These are phyloP conservation scores for Bombycilla garrulus DNA, from an alignment of 2,113 vertebrate species.

Conservation along the genomic window DNA sequence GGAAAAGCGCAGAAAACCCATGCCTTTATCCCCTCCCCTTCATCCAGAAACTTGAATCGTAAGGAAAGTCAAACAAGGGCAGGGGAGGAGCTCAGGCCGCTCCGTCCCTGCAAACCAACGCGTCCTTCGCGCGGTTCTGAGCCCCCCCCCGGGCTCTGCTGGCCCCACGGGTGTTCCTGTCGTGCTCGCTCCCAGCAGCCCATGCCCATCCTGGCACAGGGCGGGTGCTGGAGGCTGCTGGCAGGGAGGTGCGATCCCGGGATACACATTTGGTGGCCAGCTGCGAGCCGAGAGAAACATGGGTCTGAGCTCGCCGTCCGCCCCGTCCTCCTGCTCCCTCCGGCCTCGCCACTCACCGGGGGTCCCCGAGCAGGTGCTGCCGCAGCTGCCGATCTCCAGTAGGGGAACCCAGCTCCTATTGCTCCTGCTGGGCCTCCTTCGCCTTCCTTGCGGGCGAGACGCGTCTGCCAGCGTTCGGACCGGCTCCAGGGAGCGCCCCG, in stretches of 20 bases:
- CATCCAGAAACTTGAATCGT: background rate
- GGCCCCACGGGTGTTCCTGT: background rate
- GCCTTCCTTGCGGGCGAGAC: background rate
- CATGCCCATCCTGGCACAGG: no score
- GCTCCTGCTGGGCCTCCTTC: background rate
- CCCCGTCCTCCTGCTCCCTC: background rate
- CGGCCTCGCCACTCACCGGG: background rate
- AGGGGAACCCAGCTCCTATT: accelerated
- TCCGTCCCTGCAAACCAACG: background rate
- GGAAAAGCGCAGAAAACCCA: accelerated
- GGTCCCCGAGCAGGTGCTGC: background rate
- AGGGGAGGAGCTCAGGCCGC: background rate
- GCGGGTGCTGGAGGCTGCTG: background rate
- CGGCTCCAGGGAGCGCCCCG: background rate
- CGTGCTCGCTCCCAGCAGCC: background rate
- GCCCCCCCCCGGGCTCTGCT: accelerated
- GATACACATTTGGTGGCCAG: background rate
- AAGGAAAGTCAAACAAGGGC: no score
- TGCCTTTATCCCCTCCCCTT: no score
- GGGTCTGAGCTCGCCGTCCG: background rate
- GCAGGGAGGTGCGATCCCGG: no score
- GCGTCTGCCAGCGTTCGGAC: background rate
- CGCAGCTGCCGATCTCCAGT: no score
- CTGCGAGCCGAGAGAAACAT: background rate
- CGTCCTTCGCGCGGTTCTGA: no score